phyloP scores from a whole-genome alignment of 2,113 vertebrate genomes.

The Seriola quinqueradiata region DNA sequence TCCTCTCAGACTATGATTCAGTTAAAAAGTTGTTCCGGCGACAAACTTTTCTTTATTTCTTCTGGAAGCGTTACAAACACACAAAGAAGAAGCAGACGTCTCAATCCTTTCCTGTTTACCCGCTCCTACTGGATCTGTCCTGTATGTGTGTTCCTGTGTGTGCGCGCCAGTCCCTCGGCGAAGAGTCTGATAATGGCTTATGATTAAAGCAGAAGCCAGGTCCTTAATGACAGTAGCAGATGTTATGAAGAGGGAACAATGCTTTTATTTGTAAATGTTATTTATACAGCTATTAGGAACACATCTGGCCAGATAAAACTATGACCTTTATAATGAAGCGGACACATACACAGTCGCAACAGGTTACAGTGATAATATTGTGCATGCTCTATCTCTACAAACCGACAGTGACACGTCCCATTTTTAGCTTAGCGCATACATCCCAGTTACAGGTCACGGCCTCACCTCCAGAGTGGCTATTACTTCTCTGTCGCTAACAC shows the following conservation, averaged over 20 bases:
- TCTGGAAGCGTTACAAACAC: constrained; percentile 39
- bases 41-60: constrained; percentile 70
- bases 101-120: constrained; percentile 31
- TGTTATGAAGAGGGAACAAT: constrained; percentile 68
- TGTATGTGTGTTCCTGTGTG: constrained; percentile 5
- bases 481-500: constrained; percentile 40
- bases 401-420: neutral
- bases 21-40: constrained; percentile 48
- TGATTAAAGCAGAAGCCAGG: constrained; percentile 68
- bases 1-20: constrained; percentile 39
- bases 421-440: constrained; percentile 34
- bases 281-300: constrained; percentile 57
- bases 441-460: constrained; percentile 56
- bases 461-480: constrained; percentile 43
- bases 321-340: constrained; percentile 43
- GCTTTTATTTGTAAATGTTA: constrained; percentile 69
- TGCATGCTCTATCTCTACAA: neutral
- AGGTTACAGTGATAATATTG: constrained; percentile 3
- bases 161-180: constrained; percentile 1
- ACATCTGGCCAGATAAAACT: constrained; percentile 67
- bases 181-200: constrained; percentile 59
- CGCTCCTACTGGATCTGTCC: constrained; percentile 28
- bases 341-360: constrained; percentile 11
- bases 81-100: constrained; percentile 53
- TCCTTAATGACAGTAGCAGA: constrained; percentile 74